phyloP scores from a whole-genome alignment of 2,113 vertebrate species.

The Platysternon megacephalum region DNA sequence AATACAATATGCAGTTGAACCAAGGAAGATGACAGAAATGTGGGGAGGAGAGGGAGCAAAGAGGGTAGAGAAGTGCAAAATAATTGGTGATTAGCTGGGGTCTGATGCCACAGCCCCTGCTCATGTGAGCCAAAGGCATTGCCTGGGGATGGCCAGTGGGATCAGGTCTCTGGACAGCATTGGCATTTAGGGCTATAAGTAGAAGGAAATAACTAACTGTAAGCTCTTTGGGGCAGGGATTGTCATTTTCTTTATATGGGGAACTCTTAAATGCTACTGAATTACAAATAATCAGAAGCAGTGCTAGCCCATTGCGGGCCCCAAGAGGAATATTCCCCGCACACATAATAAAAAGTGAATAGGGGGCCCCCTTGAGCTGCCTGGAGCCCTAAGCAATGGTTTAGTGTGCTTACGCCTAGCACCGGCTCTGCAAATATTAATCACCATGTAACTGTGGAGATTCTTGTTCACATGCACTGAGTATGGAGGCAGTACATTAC shows the following conservation, averaged over 20 bases:
- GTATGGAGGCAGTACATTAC: background rate
- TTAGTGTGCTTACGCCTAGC: background rate
- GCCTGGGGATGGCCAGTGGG: background rate
- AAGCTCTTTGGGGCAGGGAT: background rate
- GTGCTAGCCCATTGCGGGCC: background rate
- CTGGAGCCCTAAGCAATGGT: background rate
- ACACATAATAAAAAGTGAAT: background rate
- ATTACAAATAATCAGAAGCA: too few relatives aligned
- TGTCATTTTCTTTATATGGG: background rate
- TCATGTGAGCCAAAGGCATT: background rate
- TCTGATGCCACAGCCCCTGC: background rate
- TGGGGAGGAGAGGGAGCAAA: too few relatives aligned
- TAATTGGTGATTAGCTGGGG: fast-evolving
- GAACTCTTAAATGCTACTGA: background rate
- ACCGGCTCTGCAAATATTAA: background rate
- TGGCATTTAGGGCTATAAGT: background rate
- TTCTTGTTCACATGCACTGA: background rate
- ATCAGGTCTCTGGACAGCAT: background rate
- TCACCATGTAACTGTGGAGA: background rate
- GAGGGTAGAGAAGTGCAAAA: background rate
- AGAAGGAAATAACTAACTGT: background rate
- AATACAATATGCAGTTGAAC: too few relatives aligned
- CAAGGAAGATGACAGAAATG: too few relatives aligned
- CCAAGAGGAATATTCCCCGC: background rate
- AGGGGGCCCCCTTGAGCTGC: background rate